Evolutionary conservation across 53 echinoderm and acorn worm species (phyloP).

Genomic region (Echinometra lucunter): DNA sequence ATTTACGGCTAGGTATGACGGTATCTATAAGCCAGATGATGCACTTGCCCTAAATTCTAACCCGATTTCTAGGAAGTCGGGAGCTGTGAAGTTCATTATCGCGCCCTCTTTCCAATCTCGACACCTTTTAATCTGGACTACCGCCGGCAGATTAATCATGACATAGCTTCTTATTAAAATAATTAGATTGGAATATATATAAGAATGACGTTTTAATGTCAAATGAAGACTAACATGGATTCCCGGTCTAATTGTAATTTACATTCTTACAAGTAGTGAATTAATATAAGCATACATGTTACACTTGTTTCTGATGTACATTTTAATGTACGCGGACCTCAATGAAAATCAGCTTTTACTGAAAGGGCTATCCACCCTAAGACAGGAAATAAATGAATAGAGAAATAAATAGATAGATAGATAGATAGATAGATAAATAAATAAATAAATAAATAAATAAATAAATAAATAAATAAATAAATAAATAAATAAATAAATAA

Average conservation of each 20-base stretch:
- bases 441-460: too few species aligned
- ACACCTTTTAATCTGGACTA: neutral
- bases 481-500: neutral
- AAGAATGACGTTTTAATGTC: neutral
- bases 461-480: too few species aligned
- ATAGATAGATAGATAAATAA: too few species aligned
- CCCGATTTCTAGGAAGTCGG: slow-evolving; percentile 10
- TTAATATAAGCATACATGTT: neutral
- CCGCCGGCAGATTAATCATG: neutral
- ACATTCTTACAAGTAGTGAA: neutral
- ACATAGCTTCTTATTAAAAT: neutral
- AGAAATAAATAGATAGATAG: too few species aligned
- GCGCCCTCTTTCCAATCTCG: slow-evolving; percentile 7
- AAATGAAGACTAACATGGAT: neutral
- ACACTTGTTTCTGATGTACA: neutral
- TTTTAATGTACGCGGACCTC: too few species aligned
- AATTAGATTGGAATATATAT: neutral
- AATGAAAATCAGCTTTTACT: too few species aligned
- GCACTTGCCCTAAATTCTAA: neutral
- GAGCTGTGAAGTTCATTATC: slow-evolving; percentile 27
- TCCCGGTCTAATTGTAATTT: neutral
- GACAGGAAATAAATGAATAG: too few species aligned
- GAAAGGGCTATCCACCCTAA: too few species aligned
- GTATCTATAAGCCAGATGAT: neutral
- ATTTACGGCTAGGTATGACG: neutral